Evolutionary conservation across 2,888 invertebrate genomes (phyloP), one percentile per base, ranked within the genome.

Genomic region (Halictus quadricinctus): DNA sequence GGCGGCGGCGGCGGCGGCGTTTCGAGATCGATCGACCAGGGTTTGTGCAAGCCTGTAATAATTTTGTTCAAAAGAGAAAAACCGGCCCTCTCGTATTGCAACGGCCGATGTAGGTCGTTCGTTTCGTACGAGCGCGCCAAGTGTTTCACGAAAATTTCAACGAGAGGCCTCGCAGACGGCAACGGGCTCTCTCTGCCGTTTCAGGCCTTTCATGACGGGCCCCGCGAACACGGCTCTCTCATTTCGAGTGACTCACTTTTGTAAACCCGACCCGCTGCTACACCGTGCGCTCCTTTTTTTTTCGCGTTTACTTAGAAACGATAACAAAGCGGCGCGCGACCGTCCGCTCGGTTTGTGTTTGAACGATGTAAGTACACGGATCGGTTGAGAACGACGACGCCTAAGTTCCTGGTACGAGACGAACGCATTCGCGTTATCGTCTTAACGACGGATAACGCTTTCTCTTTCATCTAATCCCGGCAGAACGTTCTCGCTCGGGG

Each of bases 231-330:
- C 74, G 76, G 78, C 77, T 88, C 84, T 85, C 84, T 85, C 81
- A 80, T 85, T 85, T 78, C 41, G 77, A 78, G 76, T 89, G 90
- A 89, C 75, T 89, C 89, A 89, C 87, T 83, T 77, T 80, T 79
- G 88, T 85, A 86, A 88, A 89, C 81, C 72, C 58, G 79, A 70
- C 83, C 66, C 58, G 76, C 50, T 81, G 79, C 54, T 76, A 79
- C 74, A 76, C 18, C 29, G 43, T 46, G 58, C 18, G n/a, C 58
- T n/a, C n/a, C 12, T 41, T 76, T 54, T 41, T n/a, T 69, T 60
- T 70, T 80, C 58, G 81, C 88, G 80, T 89, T 89, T 88, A 83
- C 82, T 81, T 78, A 81, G 69, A 72, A 21, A 21, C 83, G 90
- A 89, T 89, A 89, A 89, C 89, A 85, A 86, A 80, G 79, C 58